Base-by-base conservation (phyloP, 2,888 invertebrate species). In the Apotomis betuletana region DNA sequence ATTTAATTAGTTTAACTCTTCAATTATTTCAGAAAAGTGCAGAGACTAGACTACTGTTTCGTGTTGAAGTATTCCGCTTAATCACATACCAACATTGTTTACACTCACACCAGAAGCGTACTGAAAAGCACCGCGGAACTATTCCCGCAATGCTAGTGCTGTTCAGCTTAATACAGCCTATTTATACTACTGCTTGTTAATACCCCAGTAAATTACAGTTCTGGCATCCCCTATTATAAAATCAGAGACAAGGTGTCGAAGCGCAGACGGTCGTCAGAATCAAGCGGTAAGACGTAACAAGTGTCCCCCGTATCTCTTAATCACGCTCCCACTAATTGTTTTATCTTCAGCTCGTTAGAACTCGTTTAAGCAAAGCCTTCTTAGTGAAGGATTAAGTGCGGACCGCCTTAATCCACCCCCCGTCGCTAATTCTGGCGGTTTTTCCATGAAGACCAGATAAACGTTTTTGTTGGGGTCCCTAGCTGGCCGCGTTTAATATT, bases 281-380 rank as follows among this genome's bases (percentile, higher is more conserved):
- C 85, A 82, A 83, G 67, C 63, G 83, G 83, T 87, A 88, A 90
- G 90, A 89, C 85, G 92, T 92, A 92, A 93, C 93, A 92, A 93
- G 93, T 92, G 92, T 91, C 91, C 85, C 84, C 86, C 84, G 90
- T 91, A 91, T 91, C 91, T 92, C 91, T 92, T 92, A 92, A 93
- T 93, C 92, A 92, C 91, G 90, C 86, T 86, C 79, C 85, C 87
- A 86, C 90, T 93, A 93, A 93, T 93, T 93, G 93, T 93, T 93
- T 93, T 92, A 93, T 93, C 93, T 92, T 89, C 88, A 91, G 93
- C 92, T 92, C 92, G 92, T 92, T 93, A 93, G 92, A 91, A 92
- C 92, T 92, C 92, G 92, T 92, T 93, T 92, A 92, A 93, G 92
- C 88, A 93, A 92, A 93, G 93, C 92, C 93, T 92, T 92, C 93